Conservation (phyloP, 2,797 vertebrate species). For the Gobio occitaniae region DNA sequence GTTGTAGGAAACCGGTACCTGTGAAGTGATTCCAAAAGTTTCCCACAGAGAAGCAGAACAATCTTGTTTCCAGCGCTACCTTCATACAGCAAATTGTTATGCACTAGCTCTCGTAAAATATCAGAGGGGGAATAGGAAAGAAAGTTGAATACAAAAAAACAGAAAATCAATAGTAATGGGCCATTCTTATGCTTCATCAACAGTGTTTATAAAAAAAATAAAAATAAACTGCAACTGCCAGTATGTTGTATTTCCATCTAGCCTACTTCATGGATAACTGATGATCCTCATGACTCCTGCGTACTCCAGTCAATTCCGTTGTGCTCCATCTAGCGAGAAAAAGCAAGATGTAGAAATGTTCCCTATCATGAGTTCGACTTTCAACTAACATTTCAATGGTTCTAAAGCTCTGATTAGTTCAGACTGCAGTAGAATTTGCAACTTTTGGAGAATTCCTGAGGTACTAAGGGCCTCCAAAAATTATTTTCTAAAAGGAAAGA, state of each 20-base stretch:
- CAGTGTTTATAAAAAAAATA: background rate
- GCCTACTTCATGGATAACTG: background rate
- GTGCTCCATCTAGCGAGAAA: background rate
- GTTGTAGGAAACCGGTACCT: constrained; percentile 7
- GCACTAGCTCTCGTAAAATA: background rate
- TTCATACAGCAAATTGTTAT: background rate
- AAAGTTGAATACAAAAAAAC: background rate
- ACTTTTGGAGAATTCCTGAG: too few relatives aligned
- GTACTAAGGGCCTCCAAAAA: too few relatives aligned
- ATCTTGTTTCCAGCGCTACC: background rate
- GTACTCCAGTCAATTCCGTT: background rate
- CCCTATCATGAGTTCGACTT: background rate
- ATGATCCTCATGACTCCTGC: background rate
- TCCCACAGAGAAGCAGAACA: background rate
- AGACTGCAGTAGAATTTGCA: too few relatives aligned
- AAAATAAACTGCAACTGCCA: background rate
- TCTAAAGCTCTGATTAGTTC: too few relatives aligned
- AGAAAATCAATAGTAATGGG: background rate
- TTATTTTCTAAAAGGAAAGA: too few relatives aligned
- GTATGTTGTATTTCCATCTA: background rate
- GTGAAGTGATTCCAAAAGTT: constrained; percentile 16
- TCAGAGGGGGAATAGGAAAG: background rate
- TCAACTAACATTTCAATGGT: background rate
- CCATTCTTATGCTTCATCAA: background rate
- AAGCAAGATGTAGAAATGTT: background rate